phyloP scores from a whole-genome alignment of 2,888 invertebrate species.

The Oxystoma pomonae region DNA sequence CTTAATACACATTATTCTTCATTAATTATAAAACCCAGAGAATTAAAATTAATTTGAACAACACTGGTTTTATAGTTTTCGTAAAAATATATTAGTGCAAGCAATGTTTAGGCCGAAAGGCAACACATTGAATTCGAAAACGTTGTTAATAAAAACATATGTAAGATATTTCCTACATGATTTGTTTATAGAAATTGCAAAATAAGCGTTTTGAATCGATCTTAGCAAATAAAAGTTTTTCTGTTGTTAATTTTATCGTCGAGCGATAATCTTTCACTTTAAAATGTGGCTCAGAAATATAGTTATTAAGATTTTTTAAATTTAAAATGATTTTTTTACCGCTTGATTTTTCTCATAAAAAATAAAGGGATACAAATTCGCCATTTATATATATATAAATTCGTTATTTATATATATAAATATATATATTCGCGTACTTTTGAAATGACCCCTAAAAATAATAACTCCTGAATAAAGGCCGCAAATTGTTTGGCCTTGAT shows the following conservation, averaged over 20 bases:
- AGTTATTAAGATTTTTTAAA: not conserved
- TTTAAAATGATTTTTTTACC: not conserved
- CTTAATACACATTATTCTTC: too few relatives aligned
- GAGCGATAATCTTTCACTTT: not conserved
- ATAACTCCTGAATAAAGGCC: not conserved
- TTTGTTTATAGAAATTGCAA: not conserved
- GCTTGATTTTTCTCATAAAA: not conserved
- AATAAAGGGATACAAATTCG: constrained; percentile 6
- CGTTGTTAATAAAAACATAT: too few relatives aligned
- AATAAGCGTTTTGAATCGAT: not conserved
- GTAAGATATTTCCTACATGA: not conserved
- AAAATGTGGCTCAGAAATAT: not conserved
- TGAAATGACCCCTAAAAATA: not conserved
- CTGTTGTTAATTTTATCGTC: not conserved
- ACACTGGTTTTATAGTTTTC: not conserved
- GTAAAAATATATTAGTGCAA: not conserved
- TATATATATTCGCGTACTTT: too few relatives aligned
- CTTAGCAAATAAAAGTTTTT: not conserved
- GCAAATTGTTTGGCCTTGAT: not conserved
- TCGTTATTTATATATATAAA: too few relatives aligned
- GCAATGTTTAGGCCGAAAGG: not conserved
- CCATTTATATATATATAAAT: not conserved
- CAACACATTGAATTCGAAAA: too few relatives aligned
- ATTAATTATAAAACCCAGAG: too few relatives aligned
- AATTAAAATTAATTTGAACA: not conserved